Evolutionary conservation across 2,113 vertebrate species (phyloP).

Genomic region (Pelecanus crispus): DNA sequence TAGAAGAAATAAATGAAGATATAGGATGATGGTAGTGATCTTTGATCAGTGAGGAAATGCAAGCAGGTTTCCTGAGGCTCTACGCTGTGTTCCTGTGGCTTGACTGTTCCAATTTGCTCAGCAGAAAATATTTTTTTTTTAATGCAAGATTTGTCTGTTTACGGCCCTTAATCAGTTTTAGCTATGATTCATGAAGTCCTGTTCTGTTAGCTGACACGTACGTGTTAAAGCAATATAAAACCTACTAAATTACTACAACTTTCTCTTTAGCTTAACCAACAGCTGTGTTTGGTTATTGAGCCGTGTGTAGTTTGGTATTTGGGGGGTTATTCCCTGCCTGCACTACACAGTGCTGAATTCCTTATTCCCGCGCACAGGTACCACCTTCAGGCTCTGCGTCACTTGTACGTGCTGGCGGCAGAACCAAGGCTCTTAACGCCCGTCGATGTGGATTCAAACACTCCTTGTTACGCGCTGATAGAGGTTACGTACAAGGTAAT

Average conservation of each 20-base stretch:
- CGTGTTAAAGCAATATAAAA: neutral
- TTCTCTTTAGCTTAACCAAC: neutral
- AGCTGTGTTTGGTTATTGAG: neutral
- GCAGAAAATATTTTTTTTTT: neutral
- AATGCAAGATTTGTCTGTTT: neutral
- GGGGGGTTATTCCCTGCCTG: neutral
- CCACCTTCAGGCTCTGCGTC: slow-evolving; percentile 94
- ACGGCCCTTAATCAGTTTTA: neutral
- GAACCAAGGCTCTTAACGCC: slow-evolving; percentile 93
- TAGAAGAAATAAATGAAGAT: neutral
- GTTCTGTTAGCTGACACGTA: neutral
- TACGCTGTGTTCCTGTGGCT: neutral
- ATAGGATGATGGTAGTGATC: neutral
- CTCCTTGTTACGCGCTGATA: slow-evolving; percentile 91
- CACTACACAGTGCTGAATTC: neutral
- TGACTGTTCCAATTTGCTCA: neutral
- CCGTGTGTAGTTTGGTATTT: neutral
- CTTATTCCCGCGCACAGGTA: slow-evolving; percentile 73
- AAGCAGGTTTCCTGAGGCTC: neutral
- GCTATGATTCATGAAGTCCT: neutral
- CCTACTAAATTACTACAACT: accelerated
- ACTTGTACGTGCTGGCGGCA: slow-evolving; percentile 90
- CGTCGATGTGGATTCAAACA: slow-evolving; percentile 91
- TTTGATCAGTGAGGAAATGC: neutral
- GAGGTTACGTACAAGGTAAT: slow-evolving; percentile 93